Percentiles rank a stretch among this genome's conserved stretches.
phyloP scores from a whole-genome alignment of 2,888 invertebrate species.

The Oscheius myriophilus region DNA sequence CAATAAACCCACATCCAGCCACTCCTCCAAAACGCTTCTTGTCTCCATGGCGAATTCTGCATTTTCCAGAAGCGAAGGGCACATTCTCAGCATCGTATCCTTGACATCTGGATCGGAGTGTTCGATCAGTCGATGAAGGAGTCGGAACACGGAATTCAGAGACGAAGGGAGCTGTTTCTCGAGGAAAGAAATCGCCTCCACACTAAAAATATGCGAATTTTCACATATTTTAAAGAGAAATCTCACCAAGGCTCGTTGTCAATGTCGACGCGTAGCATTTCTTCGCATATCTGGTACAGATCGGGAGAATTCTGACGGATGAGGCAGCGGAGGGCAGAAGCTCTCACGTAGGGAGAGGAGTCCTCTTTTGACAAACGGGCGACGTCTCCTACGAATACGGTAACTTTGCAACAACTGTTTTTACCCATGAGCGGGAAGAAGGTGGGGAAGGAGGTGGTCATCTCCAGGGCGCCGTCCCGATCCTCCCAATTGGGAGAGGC shows the following conservation, averaged over 20 bases:
- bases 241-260: too few relatives aligned
- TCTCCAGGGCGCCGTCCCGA: conserved; percentile 9
- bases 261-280: too few relatives aligned
- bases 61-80: not conserved
- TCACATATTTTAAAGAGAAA: too few relatives aligned
- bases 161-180: not conserved
- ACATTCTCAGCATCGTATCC: not conserved
- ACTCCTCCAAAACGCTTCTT: conserved; percentile 3
- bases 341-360: conserved; percentile 8
- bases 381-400: not conserved
- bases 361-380: not conserved
- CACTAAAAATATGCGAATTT: too few relatives aligned
- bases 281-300: too few relatives aligned
- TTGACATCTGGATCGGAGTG: conserved; percentile 7
- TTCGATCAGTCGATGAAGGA: not conserved
- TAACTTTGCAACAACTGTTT: not conserved
- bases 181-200: too few relatives aligned
- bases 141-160: not conserved
- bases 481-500: not conserved
- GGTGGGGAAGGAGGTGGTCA: conserved; percentile 7
- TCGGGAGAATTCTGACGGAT: not conserved
- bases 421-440: not conserved
- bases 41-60: not conserved
- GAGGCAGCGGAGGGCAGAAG: conserved; percentile 15
- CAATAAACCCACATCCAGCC: conserved; percentile 16